Conservation (phyloP, 2,113 vertebrate species). For the Thomomys bottae region DNA sequence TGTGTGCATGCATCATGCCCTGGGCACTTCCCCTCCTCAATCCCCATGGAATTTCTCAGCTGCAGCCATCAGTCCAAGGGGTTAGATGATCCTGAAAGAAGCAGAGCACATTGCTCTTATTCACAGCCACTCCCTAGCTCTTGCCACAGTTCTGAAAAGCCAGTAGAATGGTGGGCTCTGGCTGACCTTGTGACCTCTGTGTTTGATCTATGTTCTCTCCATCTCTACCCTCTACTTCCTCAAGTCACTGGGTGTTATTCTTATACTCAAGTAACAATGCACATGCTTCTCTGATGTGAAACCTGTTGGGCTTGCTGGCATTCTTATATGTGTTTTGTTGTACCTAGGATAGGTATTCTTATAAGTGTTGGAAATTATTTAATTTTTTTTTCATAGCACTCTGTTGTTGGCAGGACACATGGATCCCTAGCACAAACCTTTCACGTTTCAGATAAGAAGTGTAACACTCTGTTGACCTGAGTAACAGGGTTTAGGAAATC, state of each 20-base stretch:
- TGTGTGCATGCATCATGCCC: conserved; percentile 69
- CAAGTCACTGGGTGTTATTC: background rate
- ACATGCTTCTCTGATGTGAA: background rate
- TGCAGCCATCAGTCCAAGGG: conserved; percentile 71
- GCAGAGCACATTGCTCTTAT: background rate
- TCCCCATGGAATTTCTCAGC: conserved; percentile 79
- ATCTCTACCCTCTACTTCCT: background rate
- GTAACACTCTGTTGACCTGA: background rate
- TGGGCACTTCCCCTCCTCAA: conserved; percentile 77
- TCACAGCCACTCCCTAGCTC: background rate
- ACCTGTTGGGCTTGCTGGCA: background rate
- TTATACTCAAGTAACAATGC: background rate
- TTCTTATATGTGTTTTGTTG: background rate
- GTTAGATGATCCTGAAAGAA: conserved; percentile 31
- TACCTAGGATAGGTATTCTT: background rate
- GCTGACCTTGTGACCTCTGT: background rate
- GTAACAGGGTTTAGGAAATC: background rate
- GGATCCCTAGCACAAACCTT: background rate
- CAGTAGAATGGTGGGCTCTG: background rate
- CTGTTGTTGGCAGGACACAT: background rate
- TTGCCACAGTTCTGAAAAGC: background rate
- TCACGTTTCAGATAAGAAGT: background rate
- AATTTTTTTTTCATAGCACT: conserved; percentile 18
- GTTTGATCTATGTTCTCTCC: accelerated
- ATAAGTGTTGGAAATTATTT: background rate